Conservation (phyloP, 2,113 vertebrate genomes). For the Penelope pileata region DNA sequence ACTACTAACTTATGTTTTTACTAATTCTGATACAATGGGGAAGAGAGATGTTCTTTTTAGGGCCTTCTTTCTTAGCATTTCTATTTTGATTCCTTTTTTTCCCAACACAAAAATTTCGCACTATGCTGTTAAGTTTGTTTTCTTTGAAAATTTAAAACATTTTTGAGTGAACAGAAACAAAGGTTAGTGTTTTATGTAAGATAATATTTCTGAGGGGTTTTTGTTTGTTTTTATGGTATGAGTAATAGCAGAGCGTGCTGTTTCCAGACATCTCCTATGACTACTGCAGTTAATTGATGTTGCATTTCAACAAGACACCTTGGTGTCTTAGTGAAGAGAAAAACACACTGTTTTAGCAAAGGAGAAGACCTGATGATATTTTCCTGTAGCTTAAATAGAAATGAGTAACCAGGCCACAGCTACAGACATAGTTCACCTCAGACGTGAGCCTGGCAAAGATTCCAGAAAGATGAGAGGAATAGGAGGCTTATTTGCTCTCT, state of each 20-base stretch:
- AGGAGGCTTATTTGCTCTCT: no score
- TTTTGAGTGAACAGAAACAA: not conserved
- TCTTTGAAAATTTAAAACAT: not conserved
- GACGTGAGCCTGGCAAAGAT: no score
- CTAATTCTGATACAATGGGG: not conserved
- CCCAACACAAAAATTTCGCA: not conserved
- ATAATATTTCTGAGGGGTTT: not conserved
- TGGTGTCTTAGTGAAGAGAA: constrained; percentile 75
- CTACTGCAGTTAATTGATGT: constrained; percentile 86
- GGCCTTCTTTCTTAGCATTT: not conserved
- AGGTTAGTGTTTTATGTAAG: not conserved
- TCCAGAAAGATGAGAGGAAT: no score
- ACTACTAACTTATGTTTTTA: not conserved
- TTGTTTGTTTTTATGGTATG: not conserved
- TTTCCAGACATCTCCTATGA: constrained; percentile 86
- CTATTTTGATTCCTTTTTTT: not conserved
- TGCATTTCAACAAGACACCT: constrained; percentile 81
- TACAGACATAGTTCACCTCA: no score
- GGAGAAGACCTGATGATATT: constrained; percentile 85
- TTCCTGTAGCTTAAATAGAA: constrained; percentile 75
- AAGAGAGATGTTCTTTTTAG: not conserved
- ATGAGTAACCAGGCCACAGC: no score
- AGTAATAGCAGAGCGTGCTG: constrained; percentile 83
- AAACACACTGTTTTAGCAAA: constrained; percentile 58
- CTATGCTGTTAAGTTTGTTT: not conserved